Base-by-base conservation (phyloP, 1,140 invertebrate genomes). In the Muscidifurax raptorellus region DNA sequence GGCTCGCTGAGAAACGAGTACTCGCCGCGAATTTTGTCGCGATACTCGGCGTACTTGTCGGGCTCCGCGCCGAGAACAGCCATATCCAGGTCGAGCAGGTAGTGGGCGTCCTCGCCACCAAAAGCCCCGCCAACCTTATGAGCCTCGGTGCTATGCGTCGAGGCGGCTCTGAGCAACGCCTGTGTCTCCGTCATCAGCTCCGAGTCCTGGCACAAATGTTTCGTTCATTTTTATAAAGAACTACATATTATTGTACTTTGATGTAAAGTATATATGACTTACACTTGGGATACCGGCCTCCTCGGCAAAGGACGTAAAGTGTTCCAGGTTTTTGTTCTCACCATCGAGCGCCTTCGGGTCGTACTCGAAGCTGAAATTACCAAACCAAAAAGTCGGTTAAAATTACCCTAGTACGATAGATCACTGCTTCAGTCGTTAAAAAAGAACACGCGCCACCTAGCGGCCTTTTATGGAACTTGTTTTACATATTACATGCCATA, bases 41-140 rank as follows among this genome's bases (percentile, higher is more conserved):
- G 91, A 86, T 95, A 95, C 47, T 93, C 92, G 32, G 91, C 88
- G 88, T 95, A 95, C 78, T 90, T 91, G 85, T 94, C 92, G 36
- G 93, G 86, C 4, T 90, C 86, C 40, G 92, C 90, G 4, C 94
- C 95, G 64, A 95, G 89, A 80, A 94, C 90, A 44, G 93, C 94
- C 93, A 95, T 95, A 87, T 95, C 95, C 84, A 95, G 91, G 89
- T 95, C 95, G 75, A 95, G 88, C 69, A 95, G 94, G 89, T 94
- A 95, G 89, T 95, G 95, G 85, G 91, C 91, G 89, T 95, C 95
- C 75, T 95, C 94, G 75, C 88, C 89, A n/a, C 95, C 95, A 87
- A 90, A 95, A 30, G 89, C 90, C 76, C 93, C 94, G 30, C 92
- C 92, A 25, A 92, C 92, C 89, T 94, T 94, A 88, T 95, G 94